Evolutionary conservation across 2,888 invertebrate genomes (phyloP), one percentile per base, ranked within the genome.

Genomic region (Conistra vaccinii): DNA sequence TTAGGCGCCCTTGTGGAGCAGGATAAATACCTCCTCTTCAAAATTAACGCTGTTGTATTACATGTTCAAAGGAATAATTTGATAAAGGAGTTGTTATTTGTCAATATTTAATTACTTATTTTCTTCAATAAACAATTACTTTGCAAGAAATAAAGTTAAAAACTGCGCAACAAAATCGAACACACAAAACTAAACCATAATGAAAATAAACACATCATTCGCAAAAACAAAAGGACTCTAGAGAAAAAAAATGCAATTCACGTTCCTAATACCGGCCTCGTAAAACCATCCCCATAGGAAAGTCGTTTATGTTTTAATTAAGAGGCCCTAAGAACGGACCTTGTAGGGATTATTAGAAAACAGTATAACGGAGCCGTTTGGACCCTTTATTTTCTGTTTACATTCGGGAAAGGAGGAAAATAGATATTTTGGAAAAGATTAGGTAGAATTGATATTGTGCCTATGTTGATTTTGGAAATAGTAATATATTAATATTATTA

Each of bases 241-340:
- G 45, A 55, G 57, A 26, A 83, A 87, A 89, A 90, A 89, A 84
- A 87, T 89, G 89, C 89, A 88, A 88, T 85, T 90, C 89, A 89
- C 88, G 88, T 87, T 77, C 74, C 79, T 84, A 89, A 89, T 90
- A 83, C 86, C 73, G 55, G 51, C 72, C 70, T 88, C 87, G 88
- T 88, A 88, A 89, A 89, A 89, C 87, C 87, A 84, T 81, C 76
- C 75, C 85, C 85, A 87, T 92, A 92, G 91, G 91, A 90, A 93
- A 93, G 91, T 92, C 93, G 92, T 93, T 94, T 92, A 93, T 92
- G 92, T 93, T 94, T 94, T 94, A 94, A 94, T 94, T 94, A 94
- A 92, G 91, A 89, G 88, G 80, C 88, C 85, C 85, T 89, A 90
- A 91, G 89, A 88, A 71, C 51, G 77, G 58, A 71, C 90, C 89